Percentiles rank a stretch among this genome's conserved stretches.
These are phyloP conservation scores for Tachuris rubrigastra DNA, from an alignment of 2,113 vertebrate genomes.

Conservation along the genomic window DNA sequence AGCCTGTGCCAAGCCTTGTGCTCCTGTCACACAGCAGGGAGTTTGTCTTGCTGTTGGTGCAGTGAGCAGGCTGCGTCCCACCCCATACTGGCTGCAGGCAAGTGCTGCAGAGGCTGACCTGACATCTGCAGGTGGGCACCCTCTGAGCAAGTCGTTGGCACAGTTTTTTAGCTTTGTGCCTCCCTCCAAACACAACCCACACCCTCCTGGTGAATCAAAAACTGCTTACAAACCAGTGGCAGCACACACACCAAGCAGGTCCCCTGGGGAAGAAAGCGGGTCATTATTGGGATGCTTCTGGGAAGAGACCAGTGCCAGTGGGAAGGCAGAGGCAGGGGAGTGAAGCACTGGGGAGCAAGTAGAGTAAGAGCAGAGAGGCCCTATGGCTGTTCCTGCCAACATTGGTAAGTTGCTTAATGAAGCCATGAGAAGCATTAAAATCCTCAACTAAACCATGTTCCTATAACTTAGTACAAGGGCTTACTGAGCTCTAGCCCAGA, in stretches of 20 bases:
- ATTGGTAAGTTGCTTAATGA: not conserved
- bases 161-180: not conserved
- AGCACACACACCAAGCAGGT: rapidly evolving
- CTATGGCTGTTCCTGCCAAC: not conserved
- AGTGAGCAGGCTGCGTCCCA: not conserved
- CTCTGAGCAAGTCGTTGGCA: rapidly evolving
- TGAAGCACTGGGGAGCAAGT: not conserved
- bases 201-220: not conserved
- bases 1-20: rapidly evolving
- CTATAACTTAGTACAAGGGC: not conserved
- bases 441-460: not conserved
- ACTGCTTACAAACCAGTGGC: not conserved
- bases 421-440: not conserved
- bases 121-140: not conserved
- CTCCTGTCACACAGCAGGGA: not conserved
- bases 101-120: not conserved
- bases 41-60: not conserved
- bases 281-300: not conserved
- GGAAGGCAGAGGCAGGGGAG: not conserved
- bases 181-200: not conserved
- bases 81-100: rapidly evolving
- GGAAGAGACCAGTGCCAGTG: not conserved
- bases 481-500: not conserved
- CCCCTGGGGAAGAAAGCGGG: not conserved
- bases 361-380: not conserved